These are phyloP conservation scores for Parochlus steinenii DNA, from an alignment of 2,888 invertebrate genomes.

Conservation along the genomic window DNA sequence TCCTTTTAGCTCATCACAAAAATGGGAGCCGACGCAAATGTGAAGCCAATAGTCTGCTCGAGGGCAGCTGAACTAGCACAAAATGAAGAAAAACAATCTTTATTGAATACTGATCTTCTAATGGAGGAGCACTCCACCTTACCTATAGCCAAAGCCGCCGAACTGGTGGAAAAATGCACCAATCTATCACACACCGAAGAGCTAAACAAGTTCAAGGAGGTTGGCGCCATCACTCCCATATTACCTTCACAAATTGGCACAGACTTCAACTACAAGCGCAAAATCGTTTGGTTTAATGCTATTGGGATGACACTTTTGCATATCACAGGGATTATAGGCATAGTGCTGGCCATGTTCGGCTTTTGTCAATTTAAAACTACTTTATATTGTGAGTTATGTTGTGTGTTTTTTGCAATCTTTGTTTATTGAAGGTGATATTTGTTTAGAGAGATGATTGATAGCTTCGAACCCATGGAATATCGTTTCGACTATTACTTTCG, in stretches of 20 bases:
- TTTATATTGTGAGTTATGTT: conserved; percentile 29
- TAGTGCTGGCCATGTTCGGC: conserved; percentile 16
- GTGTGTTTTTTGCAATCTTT: conserved; percentile 16
- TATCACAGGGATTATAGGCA: conserved; percentile 23
- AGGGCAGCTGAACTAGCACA: background rate
- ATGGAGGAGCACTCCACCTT: conserved; percentile 7
- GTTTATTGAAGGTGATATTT: too few species aligned
- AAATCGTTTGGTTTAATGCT: conserved; percentile 44
- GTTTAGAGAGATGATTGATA: background rate
- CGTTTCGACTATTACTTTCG: conserved; percentile 1
- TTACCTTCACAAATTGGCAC: conserved; percentile 32
- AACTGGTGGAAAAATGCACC: conserved; percentile 4
- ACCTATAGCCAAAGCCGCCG: conserved; percentile 3
- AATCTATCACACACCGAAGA: conserved; percentile 8
- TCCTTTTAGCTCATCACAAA: background rate
- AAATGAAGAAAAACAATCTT: background rate
- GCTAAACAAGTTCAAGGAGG: conserved; percentile 12
- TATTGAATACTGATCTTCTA: background rate
- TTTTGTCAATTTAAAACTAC: conserved; percentile 21
- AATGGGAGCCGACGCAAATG: conserved; percentile 10
- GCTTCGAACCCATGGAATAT: background rate
- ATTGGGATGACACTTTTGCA: conserved; percentile 41
- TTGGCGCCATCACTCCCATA: conserved; percentile 13
- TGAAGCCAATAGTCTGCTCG: conserved; percentile 1
- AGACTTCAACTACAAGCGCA: conserved; percentile 31